Base-by-base conservation (phyloP, 2,797 vertebrate genomes). In the Peromyscus nudipes region DNA sequence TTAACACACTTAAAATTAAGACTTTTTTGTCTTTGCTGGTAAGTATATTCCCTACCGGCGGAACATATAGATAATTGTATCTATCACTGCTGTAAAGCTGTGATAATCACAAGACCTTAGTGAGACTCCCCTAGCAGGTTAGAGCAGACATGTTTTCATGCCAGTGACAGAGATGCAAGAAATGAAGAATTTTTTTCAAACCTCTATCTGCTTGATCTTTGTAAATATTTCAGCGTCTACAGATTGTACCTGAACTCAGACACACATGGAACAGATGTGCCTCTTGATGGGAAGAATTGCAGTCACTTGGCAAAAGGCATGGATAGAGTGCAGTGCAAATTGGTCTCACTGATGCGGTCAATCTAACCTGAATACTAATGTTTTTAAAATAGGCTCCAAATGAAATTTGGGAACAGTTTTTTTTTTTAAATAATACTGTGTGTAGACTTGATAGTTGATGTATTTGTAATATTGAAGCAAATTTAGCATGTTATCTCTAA, bases 371-470 rank as follows among this genome's bases (percentile, higher is more conserved):
- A 52, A 37, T 52, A 14, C 17, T 67, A 85, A 81, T 57, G 34
- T 21, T 89, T 85, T 90, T 13, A 94, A 94, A 86, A 84, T 81
- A 94, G 49, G 11, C 23, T 92, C 85, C 65, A 37, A 92, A 96
- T 94, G 80, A 92, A 90, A 82, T 82, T 62, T 76, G 7, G 49
- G 6, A 25, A 46, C 69, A 81, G 57, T 6, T 69, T 93, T 62
- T 81, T 62, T 40, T 93, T 62, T 81, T n/a, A n/a, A n/a, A 85
- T 81, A 92, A 81, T 37, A n/a, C 23, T 73, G 16, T 85, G 5
- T 52, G 5, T 82, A 1, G 65, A 79, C 37, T 86, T 90, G 12
- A 8, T 52, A 71, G 71, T 89, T 94, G 88, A 86, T 96, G 7
- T 23, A 60, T 79, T 96, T 92, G 69, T 8, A 43, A 27, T 89